These are phyloP conservation scores for Drosophila heteroneura DNA, from an alignment of 2,888 invertebrate species.

Conservation along the genomic window DNA sequence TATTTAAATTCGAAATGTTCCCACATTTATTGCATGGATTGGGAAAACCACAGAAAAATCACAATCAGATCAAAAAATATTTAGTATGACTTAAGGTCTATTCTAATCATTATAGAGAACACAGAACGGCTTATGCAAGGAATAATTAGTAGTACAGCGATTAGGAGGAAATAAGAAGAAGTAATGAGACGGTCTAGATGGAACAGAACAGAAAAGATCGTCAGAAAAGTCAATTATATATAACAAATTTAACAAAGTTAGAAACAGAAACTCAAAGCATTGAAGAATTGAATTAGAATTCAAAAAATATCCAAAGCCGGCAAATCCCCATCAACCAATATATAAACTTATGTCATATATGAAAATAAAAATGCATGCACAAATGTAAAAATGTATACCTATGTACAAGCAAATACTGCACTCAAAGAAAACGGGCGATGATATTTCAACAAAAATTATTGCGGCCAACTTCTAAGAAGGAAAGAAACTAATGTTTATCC, in stretches of 20 bases:
- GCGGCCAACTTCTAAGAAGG: background rate
- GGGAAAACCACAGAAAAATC: background rate
- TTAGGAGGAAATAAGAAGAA: background rate
- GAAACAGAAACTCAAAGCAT: background rate
- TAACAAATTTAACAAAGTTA: background rate
- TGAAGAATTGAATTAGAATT: background rate
- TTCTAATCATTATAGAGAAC: background rate
- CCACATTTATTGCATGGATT: background rate
- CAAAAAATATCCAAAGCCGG: background rate
- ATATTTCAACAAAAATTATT: background rate
- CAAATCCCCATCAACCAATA: background rate
- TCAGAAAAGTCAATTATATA: background rate
- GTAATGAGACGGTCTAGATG: background rate
- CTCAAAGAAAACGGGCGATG: background rate
- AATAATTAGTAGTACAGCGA: background rate
- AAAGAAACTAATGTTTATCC: background rate
- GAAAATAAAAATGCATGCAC: background rate
- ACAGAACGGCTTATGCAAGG: background rate
- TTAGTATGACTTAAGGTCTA: background rate
- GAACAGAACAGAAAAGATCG: background rate
- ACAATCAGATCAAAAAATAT: background rate
- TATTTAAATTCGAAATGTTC: background rate
- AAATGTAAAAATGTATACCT: background rate
- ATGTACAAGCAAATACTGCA: background rate
- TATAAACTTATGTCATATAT: background rate